phyloP scores from a whole-genome alignment of 2,113 vertebrate species.

The Silurus meridionalis region DNA sequence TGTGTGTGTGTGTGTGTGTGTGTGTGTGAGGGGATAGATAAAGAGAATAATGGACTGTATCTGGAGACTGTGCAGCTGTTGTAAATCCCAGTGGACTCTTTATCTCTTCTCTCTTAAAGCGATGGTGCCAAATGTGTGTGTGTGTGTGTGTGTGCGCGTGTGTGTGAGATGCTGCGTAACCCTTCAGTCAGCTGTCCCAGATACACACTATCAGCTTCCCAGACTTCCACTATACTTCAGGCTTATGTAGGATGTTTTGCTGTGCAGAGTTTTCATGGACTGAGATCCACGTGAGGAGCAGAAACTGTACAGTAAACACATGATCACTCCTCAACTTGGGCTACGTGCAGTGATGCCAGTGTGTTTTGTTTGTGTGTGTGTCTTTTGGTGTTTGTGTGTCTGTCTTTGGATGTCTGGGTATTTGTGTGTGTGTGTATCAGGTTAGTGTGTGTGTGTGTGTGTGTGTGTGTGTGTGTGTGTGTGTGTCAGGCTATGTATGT shows the following conservation, averaged over 20 bases:
- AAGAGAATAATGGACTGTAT: constrained; percentile 52
- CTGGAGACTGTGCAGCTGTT: constrained; percentile 40
- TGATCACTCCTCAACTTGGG: no score
- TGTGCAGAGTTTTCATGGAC: neutral
- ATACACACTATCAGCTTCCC: neutral
- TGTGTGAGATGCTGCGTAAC: neutral
- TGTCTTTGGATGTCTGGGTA: no score
- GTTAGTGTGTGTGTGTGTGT: no score
- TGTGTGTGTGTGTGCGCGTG: neutral
- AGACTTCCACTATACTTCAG: neutral
- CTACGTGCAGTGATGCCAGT: no score
- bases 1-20: neutral
- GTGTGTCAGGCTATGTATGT: no score
- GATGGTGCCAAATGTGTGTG: neutral
- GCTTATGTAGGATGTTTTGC: neutral
- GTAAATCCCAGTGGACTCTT: constrained; percentile 4
- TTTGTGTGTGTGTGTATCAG: no score
- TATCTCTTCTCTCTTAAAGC: neutral
- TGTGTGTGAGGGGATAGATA: constrained; percentile 17
- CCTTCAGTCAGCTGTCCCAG: neutral
- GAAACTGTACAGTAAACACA: no score
- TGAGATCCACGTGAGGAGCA: no score
- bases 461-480: no score
- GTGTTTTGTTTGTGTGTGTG: no score
- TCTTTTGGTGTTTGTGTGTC: no score